These are phyloP conservation scores for Mesitornis unicolor DNA, from an alignment of 2,113 vertebrate genomes.

Conservation along the genomic window DNA sequence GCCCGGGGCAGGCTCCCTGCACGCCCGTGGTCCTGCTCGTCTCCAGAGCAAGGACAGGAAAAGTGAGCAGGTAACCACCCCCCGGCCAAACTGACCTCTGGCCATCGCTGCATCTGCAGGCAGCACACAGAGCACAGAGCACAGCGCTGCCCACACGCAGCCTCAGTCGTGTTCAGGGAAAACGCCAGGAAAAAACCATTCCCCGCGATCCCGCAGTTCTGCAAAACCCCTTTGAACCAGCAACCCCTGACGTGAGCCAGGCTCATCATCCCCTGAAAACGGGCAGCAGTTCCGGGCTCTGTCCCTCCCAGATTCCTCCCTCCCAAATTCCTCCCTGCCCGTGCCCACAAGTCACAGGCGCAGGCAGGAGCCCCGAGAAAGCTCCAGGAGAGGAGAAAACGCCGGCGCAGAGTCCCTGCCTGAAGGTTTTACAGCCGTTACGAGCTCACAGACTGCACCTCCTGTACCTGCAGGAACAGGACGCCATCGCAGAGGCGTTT, in stretches of 20 bases:
- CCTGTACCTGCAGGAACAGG: background rate
- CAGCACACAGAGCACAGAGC: background rate
- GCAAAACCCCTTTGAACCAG: background rate
- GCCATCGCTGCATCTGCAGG: background rate
- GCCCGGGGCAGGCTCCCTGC: background rate
- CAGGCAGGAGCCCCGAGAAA: background rate
- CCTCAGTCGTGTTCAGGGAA: accelerated
- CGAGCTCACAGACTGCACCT: background rate
- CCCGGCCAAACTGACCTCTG: background rate
- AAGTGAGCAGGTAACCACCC: background rate
- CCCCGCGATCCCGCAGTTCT: background rate
- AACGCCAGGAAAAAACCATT: background rate
- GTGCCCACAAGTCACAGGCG: background rate
- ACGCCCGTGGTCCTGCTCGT: background rate
- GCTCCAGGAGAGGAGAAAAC: background rate
- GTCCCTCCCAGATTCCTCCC: accelerated
- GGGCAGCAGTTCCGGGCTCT: background rate
- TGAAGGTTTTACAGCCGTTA: background rate
- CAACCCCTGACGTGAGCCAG: background rate
- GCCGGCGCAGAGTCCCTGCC: background rate
- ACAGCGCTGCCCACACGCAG: background rate
- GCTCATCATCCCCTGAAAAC: background rate
- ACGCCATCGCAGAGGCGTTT: background rate
- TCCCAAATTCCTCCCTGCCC: background rate
- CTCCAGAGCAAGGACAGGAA: background rate